These are phyloP conservation scores for Cheilosia grossa DNA, from an alignment of 2,888 invertebrate species.

Conservation along the genomic window DNA sequence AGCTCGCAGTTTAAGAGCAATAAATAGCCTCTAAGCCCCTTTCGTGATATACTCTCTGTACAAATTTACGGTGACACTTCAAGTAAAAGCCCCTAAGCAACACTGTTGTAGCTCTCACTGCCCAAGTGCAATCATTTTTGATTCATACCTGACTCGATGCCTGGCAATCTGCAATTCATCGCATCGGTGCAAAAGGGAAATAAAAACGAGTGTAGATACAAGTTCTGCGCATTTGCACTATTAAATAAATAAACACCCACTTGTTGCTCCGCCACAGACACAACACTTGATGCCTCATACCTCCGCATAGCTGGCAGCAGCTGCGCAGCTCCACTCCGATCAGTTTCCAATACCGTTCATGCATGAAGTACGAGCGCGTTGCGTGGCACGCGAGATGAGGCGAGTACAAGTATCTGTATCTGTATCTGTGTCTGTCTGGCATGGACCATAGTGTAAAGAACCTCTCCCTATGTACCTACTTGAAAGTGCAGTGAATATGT, in stretches of 20 bases:
- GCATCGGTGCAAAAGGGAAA: constrained; percentile 40
- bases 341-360: constrained; percentile 72
- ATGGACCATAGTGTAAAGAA: constrained; percentile 13
- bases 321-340: constrained; percentile 52
- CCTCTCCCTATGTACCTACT: constrained; percentile 68
- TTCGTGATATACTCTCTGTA: constrained; percentile 39
- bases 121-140: constrained; percentile 55
- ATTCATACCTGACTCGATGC: constrained; percentile 59
- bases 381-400: constrained; percentile 72
- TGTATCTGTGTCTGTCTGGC: constrained; percentile 27
- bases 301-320: constrained; percentile 42
- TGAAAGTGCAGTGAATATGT: constrained; percentile 70
- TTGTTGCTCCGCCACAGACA: constrained; percentile 62
- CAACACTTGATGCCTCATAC: constrained; percentile 70
- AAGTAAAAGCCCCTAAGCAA: constrained; percentile 36
- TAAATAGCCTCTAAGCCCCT: constrained; percentile 34
- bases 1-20: constrained; percentile 19
- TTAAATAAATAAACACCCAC: constrained; percentile 75
- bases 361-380: constrained; percentile 65
- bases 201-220: constrained; percentile 45
- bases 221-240: constrained; percentile 71
- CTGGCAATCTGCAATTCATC: constrained; percentile 65
- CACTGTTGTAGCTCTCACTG: constrained; percentile 33
- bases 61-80: constrained; percentile 49
- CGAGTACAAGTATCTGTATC: constrained; percentile 34